phyloP scores from a whole-genome alignment of 2,888 invertebrate genomes.

The Parnassius orleans region DNA sequence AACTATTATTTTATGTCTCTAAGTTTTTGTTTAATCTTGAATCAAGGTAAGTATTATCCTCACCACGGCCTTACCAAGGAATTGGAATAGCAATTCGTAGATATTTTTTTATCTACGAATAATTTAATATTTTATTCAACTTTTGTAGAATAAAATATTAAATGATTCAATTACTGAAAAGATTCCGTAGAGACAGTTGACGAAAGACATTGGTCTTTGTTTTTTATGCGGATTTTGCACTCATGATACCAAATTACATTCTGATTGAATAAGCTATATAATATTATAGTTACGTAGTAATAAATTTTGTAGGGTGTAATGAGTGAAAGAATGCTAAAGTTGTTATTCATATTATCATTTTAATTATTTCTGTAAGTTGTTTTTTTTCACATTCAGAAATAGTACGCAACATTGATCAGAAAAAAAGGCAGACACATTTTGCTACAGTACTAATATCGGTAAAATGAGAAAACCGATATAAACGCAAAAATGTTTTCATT shows the following conservation, averaged over 20 bases:
- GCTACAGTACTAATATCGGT: constrained; percentile 22
- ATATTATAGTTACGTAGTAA: too few relatives aligned
- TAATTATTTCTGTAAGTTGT: background rate
- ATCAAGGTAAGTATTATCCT: too few relatives aligned
- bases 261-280: too few relatives aligned
- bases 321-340: too few relatives aligned
- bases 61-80: too few relatives aligned
- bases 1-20: too few relatives aligned
- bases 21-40: too few relatives aligned
- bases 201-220: background rate
- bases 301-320: too few relatives aligned
- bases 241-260: too few relatives aligned
- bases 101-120: background rate
- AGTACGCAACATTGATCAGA: constrained; percentile 1
- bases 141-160: background rate
- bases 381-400: constrained; percentile 3
- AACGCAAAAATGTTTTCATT: constrained; percentile 26
- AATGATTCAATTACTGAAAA: background rate
- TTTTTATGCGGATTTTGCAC: too few relatives aligned
- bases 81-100: background rate
- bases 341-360: too few relatives aligned
- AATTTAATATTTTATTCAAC: background rate
- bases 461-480: constrained; percentile 23
- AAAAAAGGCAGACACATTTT: constrained; percentile 14
- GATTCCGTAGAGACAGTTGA: background rate